Percentiles rank a stretch among this genome's conserved stretches.
Conservation (phyloP, 2,797 vertebrate species). For the Micromesistius poutassou region DNA sequence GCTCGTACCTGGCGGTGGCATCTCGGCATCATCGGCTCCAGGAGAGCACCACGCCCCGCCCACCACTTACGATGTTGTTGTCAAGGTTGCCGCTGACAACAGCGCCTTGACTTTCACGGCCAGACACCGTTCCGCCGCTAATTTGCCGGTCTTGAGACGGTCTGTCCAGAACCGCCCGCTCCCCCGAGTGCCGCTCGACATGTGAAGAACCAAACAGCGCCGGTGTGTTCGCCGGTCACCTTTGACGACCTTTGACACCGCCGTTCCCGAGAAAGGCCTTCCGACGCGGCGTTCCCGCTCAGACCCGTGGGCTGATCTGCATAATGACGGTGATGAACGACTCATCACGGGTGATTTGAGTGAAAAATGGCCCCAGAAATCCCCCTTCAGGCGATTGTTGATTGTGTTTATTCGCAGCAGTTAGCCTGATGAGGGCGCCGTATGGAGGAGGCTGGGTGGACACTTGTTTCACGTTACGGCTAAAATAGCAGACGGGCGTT, state of each 20-base stretch:
- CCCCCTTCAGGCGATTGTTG: slow-evolving; percentile 62
- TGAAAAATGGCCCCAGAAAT: slow-evolving; percentile 52
- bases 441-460: slow-evolving; percentile 71
- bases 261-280: slow-evolving; percentile 28
- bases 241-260: slow-evolving; percentile 43
- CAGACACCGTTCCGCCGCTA: slow-evolving; percentile 33
- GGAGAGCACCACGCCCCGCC: too few relatives aligned
- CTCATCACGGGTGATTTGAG: slow-evolving; percentile 55
- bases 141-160: slow-evolving; percentile 57
- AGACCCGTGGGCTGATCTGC: slow-evolving; percentile 53
- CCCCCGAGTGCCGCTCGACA: slow-evolving; percentile 32
- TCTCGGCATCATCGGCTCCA: neutral
- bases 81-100: slow-evolving; percentile 48
- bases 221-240: slow-evolving; percentile 53
- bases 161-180: slow-evolving; percentile 42
- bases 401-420: slow-evolving; percentile 73
- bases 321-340: slow-evolving; percentile 68
- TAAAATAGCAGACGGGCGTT: slow-evolving; percentile 61
- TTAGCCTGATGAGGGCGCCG: slow-evolving; percentile 69
- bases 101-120: slow-evolving; percentile 59
- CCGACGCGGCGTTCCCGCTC: slow-evolving; percentile 25
- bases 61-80: slow-evolving; percentile 26
- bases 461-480: slow-evolving; percentile 65
- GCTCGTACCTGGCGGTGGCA: neutral
- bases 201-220: slow-evolving; percentile 34